phyloP scores from a whole-genome alignment of 2,113 vertebrate species.

The Phocoena phocoena region DNA sequence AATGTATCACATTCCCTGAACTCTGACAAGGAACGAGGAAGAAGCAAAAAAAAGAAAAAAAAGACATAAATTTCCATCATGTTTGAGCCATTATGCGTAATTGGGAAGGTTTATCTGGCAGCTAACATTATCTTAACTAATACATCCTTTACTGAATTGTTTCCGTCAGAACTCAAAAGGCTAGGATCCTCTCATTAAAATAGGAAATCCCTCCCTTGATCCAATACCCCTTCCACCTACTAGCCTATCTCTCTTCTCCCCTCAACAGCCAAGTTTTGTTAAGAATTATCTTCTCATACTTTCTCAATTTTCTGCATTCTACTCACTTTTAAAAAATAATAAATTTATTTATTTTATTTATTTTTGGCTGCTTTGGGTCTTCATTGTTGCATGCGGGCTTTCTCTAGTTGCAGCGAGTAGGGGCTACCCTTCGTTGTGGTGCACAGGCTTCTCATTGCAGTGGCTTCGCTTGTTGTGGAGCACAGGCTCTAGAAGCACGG shows the following conservation, averaged over 20 bases:
- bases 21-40: no score
- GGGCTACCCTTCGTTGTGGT: no score
- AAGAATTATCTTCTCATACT: background rate
- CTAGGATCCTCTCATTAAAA: background rate
- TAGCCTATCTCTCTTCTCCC: background rate
- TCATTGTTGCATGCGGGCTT: no score
- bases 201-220: background rate
- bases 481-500: no score
- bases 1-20: no score
- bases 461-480: no score
- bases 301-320: background rate
- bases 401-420: no score
- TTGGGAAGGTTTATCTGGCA: background rate
- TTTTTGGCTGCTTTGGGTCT: no score
- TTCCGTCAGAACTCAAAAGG: background rate
- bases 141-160: background rate
- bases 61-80: background rate
- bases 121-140: background rate
- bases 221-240: background rate
- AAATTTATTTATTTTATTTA: no score
- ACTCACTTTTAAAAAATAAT: background rate
- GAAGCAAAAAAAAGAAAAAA: no score
- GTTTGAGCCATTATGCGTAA: background rate
- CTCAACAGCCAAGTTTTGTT: background rate
- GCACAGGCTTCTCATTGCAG: no score